Conservation (phyloP, 2,797 vertebrate species). For the Clarias platycephalus region DNA sequence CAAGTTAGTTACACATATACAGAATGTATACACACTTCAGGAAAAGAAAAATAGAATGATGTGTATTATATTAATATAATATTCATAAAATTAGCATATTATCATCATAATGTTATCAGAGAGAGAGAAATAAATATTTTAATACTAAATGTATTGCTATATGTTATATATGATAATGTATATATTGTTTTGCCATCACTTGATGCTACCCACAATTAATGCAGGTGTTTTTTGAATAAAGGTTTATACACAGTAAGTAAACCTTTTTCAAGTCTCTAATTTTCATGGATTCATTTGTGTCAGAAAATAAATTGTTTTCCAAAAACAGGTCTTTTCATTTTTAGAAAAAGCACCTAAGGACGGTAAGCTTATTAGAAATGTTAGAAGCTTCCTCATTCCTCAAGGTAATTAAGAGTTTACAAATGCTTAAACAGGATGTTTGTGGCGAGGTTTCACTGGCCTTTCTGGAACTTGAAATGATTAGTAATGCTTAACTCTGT, state of each 20-base stretch:
- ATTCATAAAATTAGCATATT: too few relatives aligned
- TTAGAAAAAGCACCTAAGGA: neutral
- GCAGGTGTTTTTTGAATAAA: neutral
- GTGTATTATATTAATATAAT: too few relatives aligned
- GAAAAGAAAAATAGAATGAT: too few relatives aligned
- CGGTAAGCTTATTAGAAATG: neutral
- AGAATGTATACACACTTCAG: too few relatives aligned
- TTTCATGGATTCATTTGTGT: neutral
- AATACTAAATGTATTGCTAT: too few relatives aligned
- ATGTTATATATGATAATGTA: too few relatives aligned
- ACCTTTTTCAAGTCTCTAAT: neutral
- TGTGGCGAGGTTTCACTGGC: conserved; percentile 29
- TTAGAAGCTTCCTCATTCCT: neutral
- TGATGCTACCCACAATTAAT: neutral
- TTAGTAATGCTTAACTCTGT: conserved; percentile 43
- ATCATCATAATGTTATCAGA: too few relatives aligned
- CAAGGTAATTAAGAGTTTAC: neutral
- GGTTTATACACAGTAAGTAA: neutral
- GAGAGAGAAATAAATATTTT: too few relatives aligned
- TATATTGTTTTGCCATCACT: neutral
- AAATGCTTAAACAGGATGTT: neutral
- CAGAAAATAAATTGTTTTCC: neutral
- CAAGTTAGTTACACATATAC: too few relatives aligned
- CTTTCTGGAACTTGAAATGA: conserved; percentile 43
- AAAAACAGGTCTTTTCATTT: neutral